Evolutionary conservation across 2,797 vertebrate genomes (phyloP).

Genomic region (Nannoperca obscura): DNA sequence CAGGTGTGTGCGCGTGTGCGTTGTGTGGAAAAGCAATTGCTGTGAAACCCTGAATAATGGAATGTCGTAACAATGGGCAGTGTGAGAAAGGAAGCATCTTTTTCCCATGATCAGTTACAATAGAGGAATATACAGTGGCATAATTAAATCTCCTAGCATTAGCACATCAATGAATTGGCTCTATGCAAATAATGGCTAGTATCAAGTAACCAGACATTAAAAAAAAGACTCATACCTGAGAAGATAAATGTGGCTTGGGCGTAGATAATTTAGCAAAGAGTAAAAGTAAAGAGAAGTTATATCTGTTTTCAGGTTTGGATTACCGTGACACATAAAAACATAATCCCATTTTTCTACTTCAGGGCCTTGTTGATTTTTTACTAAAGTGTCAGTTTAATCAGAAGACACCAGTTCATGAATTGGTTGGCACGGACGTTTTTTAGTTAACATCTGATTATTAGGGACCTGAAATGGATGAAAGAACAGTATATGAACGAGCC

Average conservation of each 20-base stretch:
- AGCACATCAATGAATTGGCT: conserved; percentile 8
- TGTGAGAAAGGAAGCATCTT: conserved; percentile 29
- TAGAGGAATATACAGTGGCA: conserved; percentile 7
- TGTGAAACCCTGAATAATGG: not conserved
- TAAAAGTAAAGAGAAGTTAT: not conserved
- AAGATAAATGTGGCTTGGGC: conserved; percentile 8
- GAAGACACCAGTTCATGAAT: not conserved
- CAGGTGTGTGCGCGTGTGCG: conserved; percentile 80
- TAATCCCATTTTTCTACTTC: not conserved
- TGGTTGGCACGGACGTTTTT: not conserved
- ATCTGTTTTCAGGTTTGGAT: conserved; percentile 9
- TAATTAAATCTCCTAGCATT: conserved; percentile 29
- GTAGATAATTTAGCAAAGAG: not conserved
- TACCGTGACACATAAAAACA: conserved; percentile 3
- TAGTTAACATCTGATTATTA: no score
- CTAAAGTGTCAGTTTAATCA: not conserved
- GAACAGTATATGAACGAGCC: not conserved
- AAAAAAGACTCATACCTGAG: conserved; percentile 15
- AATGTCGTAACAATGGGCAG: conserved; percentile 5
- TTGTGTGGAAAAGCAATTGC: conserved; percentile 3
- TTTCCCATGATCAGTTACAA: conserved; percentile 1
- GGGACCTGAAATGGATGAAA: no score
- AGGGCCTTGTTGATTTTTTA: not conserved
- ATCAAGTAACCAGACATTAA: conserved; percentile 23
- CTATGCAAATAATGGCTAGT: conserved; percentile 22